Percentiles rank a stretch among this genome's conserved stretches.
Conservation (phyloP, 2,888 invertebrate species). For the Luffia ferchaultella region DNA sequence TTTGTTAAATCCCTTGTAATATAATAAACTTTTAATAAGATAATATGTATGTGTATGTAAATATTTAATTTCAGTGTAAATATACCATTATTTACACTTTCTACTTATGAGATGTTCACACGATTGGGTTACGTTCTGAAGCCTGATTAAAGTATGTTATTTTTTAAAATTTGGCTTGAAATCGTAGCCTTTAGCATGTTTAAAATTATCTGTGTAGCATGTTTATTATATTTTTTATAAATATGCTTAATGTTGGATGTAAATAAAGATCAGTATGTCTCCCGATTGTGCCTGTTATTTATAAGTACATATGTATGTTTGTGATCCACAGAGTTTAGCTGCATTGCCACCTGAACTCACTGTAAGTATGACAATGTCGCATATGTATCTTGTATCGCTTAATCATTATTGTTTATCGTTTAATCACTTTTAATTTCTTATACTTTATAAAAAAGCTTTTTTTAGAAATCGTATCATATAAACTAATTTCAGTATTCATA, state of each 20-base stretch:
- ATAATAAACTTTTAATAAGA: too few species aligned
- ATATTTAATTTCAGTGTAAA: conserved; percentile 27
- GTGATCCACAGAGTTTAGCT: conserved; percentile 80
- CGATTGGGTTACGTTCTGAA: background rate
- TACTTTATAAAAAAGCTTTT: background rate
- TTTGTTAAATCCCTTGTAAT: background rate
- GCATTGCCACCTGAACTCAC: conserved; percentile 81
- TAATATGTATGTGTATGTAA: too few species aligned
- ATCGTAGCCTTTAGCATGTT: background rate
- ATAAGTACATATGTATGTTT: conserved; percentile 52
- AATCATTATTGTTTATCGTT: background rate
- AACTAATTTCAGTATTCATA: background rate
- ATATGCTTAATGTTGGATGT: background rate
- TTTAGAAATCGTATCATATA: background rate
- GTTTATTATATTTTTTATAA: background rate
- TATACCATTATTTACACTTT: conserved; percentile 17
- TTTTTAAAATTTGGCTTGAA: background rate
- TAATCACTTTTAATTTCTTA: background rate
- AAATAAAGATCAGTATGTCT: background rate
- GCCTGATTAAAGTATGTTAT: background rate
- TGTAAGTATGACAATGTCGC: conserved; percentile 69
- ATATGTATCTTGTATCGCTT: background rate
- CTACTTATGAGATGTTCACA: background rate
- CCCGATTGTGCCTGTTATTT: background rate
- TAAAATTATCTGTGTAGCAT: background rate